Base-by-base conservation (phyloP, 2,888 invertebrate genomes). In the Hypolimnas misippus region DNA sequence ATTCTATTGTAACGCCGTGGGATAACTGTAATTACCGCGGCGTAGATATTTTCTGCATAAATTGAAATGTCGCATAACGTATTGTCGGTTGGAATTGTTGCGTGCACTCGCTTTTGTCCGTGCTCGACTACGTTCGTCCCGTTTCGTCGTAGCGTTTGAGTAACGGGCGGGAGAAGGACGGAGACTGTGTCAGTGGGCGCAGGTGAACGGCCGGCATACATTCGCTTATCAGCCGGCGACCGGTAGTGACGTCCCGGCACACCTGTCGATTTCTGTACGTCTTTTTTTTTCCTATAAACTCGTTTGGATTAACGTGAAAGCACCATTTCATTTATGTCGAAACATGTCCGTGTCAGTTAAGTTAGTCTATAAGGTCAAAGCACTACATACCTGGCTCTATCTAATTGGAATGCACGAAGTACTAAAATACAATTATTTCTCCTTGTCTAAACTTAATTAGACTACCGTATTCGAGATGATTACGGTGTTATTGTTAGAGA, bases 191-290 rank as follows among this genome's bases (percentile, higher is more conserved):
- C 83, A 87, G 84, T 86, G 84, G 87, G 86, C 76, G 84, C 87
- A 83, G 91, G 89, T 91, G 87, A 90, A 90, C 81, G 91, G 79
- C 88, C 90, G 88, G 79, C 89, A 87, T 79, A 91, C 87, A 89
- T 91, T 89, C 79, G 79, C 83, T 89, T 90, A 91, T 91, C 89
- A 91, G 77, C 79, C 75, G 79, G 73, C 76, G 79, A 79, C 83
- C 86, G 83, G 84, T 84, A 83, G 83, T 84, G 82, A 84, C 82
- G 86, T 77, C 70, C 76, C 76, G 74, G 74, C 70, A 70, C 87
- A 87, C 85, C 86, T 89, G 86, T 82, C 82, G 80, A 79, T 84
- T 81, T 78, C 76, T 78, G 74, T 71, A 57, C 67, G 62, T 52
- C 68, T 70, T 70, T 71, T 70, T 70, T 71, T 70, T 69, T 65